Evolutionary conservation across 1,140 invertebrate species (phyloP).

Genomic region (Drosophila prosaltans): DNA sequence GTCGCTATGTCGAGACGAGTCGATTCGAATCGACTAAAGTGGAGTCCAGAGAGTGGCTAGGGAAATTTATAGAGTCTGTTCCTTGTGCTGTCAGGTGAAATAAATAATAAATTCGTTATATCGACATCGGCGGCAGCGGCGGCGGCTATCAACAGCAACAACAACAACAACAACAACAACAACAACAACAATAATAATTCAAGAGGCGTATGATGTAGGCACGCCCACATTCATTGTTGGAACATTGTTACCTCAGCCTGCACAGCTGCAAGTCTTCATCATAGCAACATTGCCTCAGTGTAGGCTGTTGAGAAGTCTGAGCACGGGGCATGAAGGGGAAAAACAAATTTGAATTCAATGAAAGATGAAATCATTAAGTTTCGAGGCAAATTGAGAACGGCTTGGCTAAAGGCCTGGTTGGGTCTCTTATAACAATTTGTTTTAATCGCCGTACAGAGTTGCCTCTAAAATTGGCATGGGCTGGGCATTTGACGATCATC

Average conservation of each 20-base stretch:
- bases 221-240: conserved; percentile 63
- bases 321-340: conserved; percentile 28
- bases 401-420: not conserved
- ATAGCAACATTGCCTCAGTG: not conserved
- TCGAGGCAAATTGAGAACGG: conserved; percentile 59
- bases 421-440: conserved; percentile 22
- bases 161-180: conserved; percentile 24
- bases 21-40: not conserved
- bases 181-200: too few species aligned
- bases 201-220: conserved; percentile 70
- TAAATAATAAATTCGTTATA: conserved; percentile 83
- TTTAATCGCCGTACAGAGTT: conserved; percentile 49
- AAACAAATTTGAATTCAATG: conserved; percentile 79
- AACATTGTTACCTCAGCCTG: conserved; percentile 39
- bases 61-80: conserved; percentile 82
- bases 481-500: conserved; percentile 16
- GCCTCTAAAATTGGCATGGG: conserved; percentile 21
- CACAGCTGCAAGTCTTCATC: conserved; percentile 53
- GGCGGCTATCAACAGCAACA: conserved; percentile 56
- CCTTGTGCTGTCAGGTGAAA: conserved; percentile 80
- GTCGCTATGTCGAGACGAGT: not conserved
- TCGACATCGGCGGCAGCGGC: conserved; percentile 39
- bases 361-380: conserved; percentile 80
- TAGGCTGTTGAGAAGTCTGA: not conserved
- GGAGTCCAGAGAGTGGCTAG: conserved; percentile 55